phyloP scores from a whole-genome alignment of 2,797 vertebrate genomes.

The Poliocrania exsul region DNA sequence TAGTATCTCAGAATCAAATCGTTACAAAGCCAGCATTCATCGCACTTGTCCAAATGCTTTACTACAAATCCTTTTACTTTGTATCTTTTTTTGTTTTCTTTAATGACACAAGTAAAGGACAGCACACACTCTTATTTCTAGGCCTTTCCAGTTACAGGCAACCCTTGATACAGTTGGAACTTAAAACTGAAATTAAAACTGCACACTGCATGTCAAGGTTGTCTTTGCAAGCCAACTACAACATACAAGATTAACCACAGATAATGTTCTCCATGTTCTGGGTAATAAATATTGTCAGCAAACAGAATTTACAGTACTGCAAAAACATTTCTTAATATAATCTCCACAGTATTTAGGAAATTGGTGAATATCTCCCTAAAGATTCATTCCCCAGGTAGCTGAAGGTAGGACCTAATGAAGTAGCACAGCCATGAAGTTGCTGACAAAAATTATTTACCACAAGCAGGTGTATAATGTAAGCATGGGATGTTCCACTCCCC shows the following conservation, averaged over 20 bases:
- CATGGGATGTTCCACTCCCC: background rate
- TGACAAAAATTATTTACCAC: background rate
- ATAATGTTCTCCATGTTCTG: background rate
- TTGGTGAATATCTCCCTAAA: background rate
- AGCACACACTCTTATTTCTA: background rate
- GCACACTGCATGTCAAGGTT: background rate
- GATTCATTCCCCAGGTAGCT: background rate
- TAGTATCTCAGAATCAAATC: background rate
- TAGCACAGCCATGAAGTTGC: background rate
- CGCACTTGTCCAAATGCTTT: background rate
- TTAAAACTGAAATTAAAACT: slow-evolving; percentile 21
- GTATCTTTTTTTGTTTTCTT: background rate
- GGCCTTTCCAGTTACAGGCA: slow-evolving; percentile 7
- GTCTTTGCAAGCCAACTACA: background rate
- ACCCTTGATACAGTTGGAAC: background rate
- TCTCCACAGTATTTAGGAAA: background rate
- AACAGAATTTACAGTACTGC: background rate
- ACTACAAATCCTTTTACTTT: background rate
- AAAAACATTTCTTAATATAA: background rate
- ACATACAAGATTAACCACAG: background rate
- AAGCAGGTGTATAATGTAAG: background rate
- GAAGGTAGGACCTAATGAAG: background rate
- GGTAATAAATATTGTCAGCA: background rate
- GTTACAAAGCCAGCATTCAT: background rate
- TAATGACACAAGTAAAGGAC: background rate